Percentiles rank a stretch among this genome's conserved stretches.
phyloP scores from a whole-genome alignment of 2,888 invertebrate genomes.

The Catocala fraxini region DNA sequence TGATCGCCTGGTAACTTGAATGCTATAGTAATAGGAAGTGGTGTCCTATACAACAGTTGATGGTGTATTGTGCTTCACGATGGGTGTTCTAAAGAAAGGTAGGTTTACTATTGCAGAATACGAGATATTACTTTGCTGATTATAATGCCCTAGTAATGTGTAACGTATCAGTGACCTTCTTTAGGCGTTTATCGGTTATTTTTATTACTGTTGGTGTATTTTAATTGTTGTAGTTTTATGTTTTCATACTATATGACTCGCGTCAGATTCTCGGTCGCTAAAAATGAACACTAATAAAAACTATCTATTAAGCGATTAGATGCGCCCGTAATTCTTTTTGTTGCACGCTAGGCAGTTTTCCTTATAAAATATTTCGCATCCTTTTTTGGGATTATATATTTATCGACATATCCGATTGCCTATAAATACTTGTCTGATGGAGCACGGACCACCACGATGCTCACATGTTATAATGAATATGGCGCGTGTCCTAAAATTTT shows the following conservation, averaged over 20 bases:
- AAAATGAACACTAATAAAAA: background rate
- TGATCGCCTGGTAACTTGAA: conserved; percentile 57
- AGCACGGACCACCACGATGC: no score
- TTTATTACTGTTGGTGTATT: conserved; percentile 9
- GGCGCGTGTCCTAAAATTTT: no score
- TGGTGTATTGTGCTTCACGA: conserved; percentile 54
- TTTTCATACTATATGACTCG: background rate
- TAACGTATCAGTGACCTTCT: conserved; percentile 37
- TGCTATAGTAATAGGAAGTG: conserved; percentile 63
- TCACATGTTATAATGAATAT: no score
- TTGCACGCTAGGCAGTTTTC: conserved; percentile 8
- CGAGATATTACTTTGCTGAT: conserved; percentile 13
- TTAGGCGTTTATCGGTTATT: conserved; percentile 24
- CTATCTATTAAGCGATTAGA: conserved; percentile 7
- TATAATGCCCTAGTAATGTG: conserved; percentile 34
- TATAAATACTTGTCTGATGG: no score
- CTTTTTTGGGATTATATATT: no score
- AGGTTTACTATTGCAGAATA: conserved; percentile 22
- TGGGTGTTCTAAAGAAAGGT: conserved; percentile 69
- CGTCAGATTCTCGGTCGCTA: conserved; percentile 7
- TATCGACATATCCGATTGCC: no score
- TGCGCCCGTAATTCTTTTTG: conserved; percentile 6
- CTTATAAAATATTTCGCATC: background rate
- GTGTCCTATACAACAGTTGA: conserved; percentile 56
- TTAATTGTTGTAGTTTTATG: conserved; percentile 1